Conservation (phyloP, 2,113 vertebrate genomes). For the Leiothrix lutea region DNA sequence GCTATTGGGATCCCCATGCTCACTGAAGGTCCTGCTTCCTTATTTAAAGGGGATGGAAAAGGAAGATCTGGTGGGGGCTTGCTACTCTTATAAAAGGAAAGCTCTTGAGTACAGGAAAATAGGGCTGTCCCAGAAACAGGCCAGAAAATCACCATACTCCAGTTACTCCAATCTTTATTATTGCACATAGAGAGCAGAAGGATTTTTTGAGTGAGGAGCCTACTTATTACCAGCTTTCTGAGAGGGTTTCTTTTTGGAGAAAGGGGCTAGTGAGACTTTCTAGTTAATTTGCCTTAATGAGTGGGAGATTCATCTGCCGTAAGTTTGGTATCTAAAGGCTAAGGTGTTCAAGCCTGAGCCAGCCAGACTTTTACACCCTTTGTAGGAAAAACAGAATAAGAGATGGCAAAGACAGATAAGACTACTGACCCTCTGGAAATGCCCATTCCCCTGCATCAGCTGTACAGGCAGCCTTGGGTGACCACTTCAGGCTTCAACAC, state of each 20-base stretch:
- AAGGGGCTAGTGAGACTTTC: background rate
- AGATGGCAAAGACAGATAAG: background rate
- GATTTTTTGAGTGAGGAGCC: background rate
- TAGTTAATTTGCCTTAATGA: background rate
- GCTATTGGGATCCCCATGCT: background rate
- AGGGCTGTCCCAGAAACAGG: conserved; percentile 37
- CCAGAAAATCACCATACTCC: conserved; percentile 10
- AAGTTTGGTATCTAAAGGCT: background rate
- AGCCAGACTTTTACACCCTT: background rate
- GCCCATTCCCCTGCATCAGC: background rate
- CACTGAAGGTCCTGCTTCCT: background rate
- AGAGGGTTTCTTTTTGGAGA: background rate
- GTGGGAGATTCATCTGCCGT: background rate
- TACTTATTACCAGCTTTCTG: background rate
- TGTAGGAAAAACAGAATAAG: background rate
- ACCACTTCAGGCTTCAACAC: background rate
- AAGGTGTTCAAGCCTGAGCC: background rate
- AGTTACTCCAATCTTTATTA: conserved; percentile 14
- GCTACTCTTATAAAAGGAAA: background rate
- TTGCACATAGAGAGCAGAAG: conserved; percentile 16
- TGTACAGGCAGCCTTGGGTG: rapidly evolving
- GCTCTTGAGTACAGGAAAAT: background rate
- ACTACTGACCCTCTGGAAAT: background rate
- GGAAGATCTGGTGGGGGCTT: background rate
- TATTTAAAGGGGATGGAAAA: background rate